Evolutionary conservation across 2,888 invertebrate genomes (phyloP).

Genomic region (Trichacis sp.): DNA sequence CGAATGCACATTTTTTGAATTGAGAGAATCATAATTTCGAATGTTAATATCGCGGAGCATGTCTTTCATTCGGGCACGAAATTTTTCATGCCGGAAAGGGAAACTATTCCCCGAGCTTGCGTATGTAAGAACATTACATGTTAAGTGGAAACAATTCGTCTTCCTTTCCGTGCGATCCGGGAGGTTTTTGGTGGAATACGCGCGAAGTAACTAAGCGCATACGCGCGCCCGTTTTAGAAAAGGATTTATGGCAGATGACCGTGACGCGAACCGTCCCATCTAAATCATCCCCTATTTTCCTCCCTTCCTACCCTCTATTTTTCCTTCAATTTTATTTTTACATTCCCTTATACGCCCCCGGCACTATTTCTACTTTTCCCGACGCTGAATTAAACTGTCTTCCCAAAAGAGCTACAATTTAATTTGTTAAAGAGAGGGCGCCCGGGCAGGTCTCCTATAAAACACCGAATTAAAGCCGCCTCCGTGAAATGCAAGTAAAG

Average conservation of each 20-base stretch:
- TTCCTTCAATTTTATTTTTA: slow-evolving; percentile 3
- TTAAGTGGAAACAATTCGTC: slow-evolving; percentile 23
- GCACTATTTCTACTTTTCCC: not conserved
- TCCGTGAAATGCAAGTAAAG: not conserved
- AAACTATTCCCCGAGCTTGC: slow-evolving; percentile 7
- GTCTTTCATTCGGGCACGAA: not conserved
- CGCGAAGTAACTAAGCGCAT: slow-evolving; percentile 37
- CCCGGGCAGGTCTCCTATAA: not conserved
- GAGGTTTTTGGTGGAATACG: slow-evolving; percentile 24
- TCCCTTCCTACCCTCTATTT: slow-evolving; percentile 6
- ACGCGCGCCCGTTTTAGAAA: slow-evolving; percentile 21
- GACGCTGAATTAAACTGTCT: not conserved
- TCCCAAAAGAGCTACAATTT: not conserved
- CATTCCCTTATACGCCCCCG: not conserved
- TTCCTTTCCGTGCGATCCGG: slow-evolving; percentile 17
- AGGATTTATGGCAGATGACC: slow-evolving; percentile 52
- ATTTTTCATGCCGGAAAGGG: slow-evolving; percentile 14
- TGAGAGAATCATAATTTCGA: too few species aligned
- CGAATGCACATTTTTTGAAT: too few species aligned
- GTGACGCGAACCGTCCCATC: slow-evolving; percentile 45
- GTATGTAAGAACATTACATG: slow-evolving; percentile 9
- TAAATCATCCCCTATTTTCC: slow-evolving; percentile 50
- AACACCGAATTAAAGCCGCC: not conserved
- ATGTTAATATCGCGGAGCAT: too few species aligned
- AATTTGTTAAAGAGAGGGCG: not conserved